phyloP scores from a whole-genome alignment of 2,888 invertebrate genomes.

The Nemapogon koenigi region DNA sequence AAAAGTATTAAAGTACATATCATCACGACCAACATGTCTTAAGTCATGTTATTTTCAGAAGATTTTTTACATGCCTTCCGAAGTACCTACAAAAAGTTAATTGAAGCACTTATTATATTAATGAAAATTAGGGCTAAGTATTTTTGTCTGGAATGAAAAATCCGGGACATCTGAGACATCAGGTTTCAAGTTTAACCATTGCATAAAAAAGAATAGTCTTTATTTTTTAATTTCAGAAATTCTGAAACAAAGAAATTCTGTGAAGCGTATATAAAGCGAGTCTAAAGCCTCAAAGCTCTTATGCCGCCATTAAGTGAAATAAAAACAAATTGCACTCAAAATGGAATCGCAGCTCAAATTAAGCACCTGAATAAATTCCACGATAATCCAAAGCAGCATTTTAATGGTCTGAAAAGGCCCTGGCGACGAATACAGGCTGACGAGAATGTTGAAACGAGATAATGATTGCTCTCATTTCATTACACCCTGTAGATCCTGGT shows the following conservation, averaged over 20 bases:
- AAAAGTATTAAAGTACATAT: no score
- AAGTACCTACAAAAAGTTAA: no score
- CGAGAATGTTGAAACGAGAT: constrained; percentile 54
- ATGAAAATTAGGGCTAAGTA: no score
- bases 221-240: neutral
- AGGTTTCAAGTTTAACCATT: no score
- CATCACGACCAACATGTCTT: no score
- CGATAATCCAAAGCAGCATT: constrained; percentile 52
- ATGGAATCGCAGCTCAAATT: constrained; percentile 58
- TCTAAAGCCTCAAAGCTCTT: constrained; percentile 38
- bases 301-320: constrained; percentile 51
- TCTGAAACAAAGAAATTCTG: no score
- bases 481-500: constrained; percentile 58
- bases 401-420: neutral
- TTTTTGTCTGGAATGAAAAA: no score
- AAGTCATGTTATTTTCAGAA: no score
- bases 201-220: no score
- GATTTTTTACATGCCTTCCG: no score
- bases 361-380: constrained; percentile 65
- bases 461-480: constrained; percentile 63
- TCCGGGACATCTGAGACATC: no score
- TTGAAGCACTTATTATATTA: no score
- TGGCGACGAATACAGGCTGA: constrained; percentile 35
- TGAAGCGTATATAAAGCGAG: constrained; percentile 28
- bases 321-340: constrained; percentile 58